phyloP scores from a whole-genome alignment of 2,888 invertebrate species.

The Mythimna vitellina region DNA sequence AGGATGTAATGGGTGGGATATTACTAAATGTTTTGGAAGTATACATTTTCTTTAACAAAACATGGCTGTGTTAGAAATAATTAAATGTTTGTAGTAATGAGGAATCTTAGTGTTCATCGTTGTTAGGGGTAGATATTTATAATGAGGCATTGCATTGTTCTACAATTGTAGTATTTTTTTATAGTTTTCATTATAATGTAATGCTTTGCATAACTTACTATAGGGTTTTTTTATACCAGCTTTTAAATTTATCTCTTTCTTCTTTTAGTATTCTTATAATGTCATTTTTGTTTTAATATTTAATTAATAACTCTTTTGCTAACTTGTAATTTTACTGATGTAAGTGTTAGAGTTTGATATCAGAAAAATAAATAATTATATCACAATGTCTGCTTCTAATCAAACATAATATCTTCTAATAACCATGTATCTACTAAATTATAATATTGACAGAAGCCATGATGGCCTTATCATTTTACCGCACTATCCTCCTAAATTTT shows the following conservation, averaged over 20 bases:
- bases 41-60: slow-evolving; percentile 62
- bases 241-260: neutral
- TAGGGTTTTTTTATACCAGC: neutral
- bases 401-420: slow-evolving; percentile 21
- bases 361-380: neutral
- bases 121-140: slow-evolving; percentile 28
- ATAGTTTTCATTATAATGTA: slow-evolving; percentile 1
- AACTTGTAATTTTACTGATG: neutral
- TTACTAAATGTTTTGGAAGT: slow-evolving; percentile 56
- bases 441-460: neutral
- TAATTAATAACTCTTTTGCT: neutral
- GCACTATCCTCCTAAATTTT: slow-evolving; percentile 5
- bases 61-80: slow-evolving; percentile 81
- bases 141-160: slow-evolving; percentile 3
- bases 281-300: neutral
- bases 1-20: slow-evolving; percentile 24
- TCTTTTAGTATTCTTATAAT: neutral
- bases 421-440: slow-evolving; percentile 15
- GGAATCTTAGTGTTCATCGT: slow-evolving; percentile 28
- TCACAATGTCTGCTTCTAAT: slow-evolving; percentile 22
- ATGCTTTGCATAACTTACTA: neutral
- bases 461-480: slow-evolving; percentile 6
- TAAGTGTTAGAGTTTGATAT: neutral
- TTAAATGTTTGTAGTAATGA: slow-evolving; percentile 57
- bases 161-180: neutral